Conservation (phyloP, 2,888 invertebrate species). For the Synanthedon formicaeformis region DNA sequence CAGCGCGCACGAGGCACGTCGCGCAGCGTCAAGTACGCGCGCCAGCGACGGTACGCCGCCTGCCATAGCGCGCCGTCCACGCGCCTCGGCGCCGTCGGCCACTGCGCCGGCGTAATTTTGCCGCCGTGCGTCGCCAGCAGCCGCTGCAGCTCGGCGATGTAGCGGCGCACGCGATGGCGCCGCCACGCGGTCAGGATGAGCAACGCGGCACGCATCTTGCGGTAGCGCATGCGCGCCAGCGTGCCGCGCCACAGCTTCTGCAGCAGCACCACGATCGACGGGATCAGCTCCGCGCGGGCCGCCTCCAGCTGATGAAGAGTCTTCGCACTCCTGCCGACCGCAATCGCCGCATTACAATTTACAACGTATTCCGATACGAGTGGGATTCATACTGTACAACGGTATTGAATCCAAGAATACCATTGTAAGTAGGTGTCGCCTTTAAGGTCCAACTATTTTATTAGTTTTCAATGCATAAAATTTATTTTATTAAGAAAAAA, state of each 20-base stretch:
- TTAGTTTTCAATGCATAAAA: too few species aligned
- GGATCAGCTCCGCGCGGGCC: slow-evolving; percentile 87
- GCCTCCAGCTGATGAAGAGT: slow-evolving; percentile 92
- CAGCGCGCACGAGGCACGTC: slow-evolving; percentile 86
- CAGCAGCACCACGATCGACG: slow-evolving; percentile 89
- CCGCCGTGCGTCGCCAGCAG: slow-evolving; percentile 34
- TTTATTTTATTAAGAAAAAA: too few species aligned
- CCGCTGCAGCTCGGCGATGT: slow-evolving; percentile 33
- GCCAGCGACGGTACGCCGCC: slow-evolving; percentile 82
- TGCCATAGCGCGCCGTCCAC: slow-evolving; percentile 72
- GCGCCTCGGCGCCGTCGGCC: slow-evolving; percentile 84
- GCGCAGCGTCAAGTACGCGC: slow-evolving; percentile 87
- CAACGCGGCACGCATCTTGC: slow-evolving; percentile 87
- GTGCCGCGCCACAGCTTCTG: slow-evolving; percentile 96
- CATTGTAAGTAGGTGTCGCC: too few species aligned
- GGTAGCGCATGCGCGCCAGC: slow-evolving; percentile 81
- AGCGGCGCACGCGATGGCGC: slow-evolving; percentile 53
- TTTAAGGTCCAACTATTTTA: too few species aligned
- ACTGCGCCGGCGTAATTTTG: slow-evolving; percentile 51
- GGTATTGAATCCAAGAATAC: background rate
- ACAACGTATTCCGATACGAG: background rate
- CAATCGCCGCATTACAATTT: background rate
- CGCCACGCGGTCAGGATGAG: slow-evolving; percentile 84
- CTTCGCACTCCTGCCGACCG: slow-evolving; percentile 74
- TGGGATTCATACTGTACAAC: background rate